Conservation (phyloP, 2,113 vertebrate genomes). For the Acrocephalus kingi region DNA sequence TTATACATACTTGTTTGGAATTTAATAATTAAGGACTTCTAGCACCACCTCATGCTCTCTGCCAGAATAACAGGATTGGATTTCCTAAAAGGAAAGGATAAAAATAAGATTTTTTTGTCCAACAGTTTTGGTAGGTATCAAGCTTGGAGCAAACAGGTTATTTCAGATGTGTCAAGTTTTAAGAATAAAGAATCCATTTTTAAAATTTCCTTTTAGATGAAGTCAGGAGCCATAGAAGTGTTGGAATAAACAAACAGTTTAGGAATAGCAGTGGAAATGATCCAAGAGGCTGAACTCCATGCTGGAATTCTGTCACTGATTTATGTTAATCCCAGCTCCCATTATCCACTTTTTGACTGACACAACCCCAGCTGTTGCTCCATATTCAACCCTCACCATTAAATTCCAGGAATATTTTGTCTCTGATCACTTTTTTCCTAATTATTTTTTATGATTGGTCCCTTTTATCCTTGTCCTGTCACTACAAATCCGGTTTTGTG, state of each 20-base stretch:
- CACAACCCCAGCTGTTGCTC: background rate
- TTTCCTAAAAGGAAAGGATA: background rate
- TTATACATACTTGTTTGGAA: background rate
- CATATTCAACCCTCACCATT: background rate
- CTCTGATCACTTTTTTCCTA: background rate
- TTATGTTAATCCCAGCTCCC: background rate
- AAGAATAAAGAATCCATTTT: background rate
- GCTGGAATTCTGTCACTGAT: background rate
- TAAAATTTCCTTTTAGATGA: background rate
- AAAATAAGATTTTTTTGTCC: background rate
- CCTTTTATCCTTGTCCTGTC: background rate
- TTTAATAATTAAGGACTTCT: background rate
- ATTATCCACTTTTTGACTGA: background rate
- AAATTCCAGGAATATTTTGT: background rate
- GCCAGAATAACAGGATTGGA: conserved; percentile 50
- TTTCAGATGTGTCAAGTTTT: background rate
- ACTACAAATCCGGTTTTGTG: background rate
- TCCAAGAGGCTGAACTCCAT: background rate
- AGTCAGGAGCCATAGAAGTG: background rate
- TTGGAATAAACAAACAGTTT: background rate
- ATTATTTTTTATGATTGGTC: background rate
- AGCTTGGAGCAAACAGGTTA: background rate
- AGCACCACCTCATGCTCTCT: conserved; percentile 67
- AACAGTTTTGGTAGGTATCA: background rate
- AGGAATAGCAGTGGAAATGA: background rate